phyloP scores from a whole-genome alignment of 1,140 invertebrate species.

The Agraylea sexmaculata region DNA sequence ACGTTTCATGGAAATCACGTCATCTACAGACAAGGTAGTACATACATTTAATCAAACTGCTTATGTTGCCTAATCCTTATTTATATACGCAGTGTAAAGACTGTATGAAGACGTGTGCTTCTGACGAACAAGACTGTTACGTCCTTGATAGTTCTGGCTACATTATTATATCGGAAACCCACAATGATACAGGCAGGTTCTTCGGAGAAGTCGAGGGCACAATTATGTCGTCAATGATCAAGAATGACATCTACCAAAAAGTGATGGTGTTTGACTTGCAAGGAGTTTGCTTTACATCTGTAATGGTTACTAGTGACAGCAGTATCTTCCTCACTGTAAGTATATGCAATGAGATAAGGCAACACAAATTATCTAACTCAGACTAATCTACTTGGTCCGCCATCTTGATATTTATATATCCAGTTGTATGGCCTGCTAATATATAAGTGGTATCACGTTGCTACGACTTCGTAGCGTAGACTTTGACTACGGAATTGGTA shows the following conservation, averaged over 20 bases:
- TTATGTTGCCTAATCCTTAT: conserved; percentile 6
- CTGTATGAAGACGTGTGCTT: conserved; percentile 42
- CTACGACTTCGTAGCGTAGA: background rate
- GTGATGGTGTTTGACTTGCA: conserved; percentile 80
- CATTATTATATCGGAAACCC: conserved; percentile 61
- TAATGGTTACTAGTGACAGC: conserved; percentile 26
- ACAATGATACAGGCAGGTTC: conserved; percentile 63
- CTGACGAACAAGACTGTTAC: conserved; percentile 60
- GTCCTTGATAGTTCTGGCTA: conserved; percentile 84
- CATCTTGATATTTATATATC: too few species aligned
- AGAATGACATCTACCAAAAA: conserved; percentile 59
- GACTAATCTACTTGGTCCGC: too few species aligned
- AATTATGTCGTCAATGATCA: conserved; percentile 66
- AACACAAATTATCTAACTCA: too few species aligned
- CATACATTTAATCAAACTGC: background rate
- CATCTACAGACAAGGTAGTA: conserved; percentile 23
- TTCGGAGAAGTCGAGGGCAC: conserved; percentile 74
- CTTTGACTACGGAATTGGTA: too few species aligned
- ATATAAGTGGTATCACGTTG: background rate
- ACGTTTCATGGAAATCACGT: conserved; percentile 59
- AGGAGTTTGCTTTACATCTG: conserved; percentile 51
- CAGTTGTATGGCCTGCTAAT: too few species aligned
- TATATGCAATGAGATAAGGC: conserved; percentile 1
- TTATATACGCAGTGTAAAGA: conserved; percentile 30
- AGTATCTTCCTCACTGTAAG: conserved; percentile 30